These are phyloP conservation scores for Biston stratarius DNA, from an alignment of 2,888 invertebrate genomes.

Conservation along the genomic window DNA sequence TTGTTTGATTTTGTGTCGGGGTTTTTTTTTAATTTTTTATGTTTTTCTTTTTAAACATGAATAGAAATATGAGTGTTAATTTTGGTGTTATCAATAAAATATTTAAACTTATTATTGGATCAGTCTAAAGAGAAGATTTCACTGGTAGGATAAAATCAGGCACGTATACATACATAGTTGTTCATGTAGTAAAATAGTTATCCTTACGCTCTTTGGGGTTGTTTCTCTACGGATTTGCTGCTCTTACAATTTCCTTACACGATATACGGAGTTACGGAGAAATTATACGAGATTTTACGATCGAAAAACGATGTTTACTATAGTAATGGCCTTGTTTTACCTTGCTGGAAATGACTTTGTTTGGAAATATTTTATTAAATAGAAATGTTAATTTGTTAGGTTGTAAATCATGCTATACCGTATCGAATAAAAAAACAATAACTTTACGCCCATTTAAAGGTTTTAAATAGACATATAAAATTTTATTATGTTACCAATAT, in stretches of 20 bases:
- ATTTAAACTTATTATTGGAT: no score
- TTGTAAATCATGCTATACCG: slow-evolving; percentile 14
- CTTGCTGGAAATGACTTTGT: slow-evolving; percentile 12
- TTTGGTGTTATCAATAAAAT: no score
- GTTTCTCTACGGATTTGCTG: not conserved
- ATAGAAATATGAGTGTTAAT: no score
- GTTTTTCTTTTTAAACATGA: no score
- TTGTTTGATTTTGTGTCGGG: no score
- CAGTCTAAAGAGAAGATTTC: no score
- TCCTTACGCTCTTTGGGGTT: no score
- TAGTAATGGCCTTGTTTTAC: slow-evolving; percentile 19
- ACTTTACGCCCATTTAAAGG: not conserved
- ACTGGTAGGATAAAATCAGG: no score
- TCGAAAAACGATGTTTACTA: slow-evolving; percentile 26
- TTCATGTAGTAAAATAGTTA: no score
- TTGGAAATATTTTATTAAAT: slow-evolving; percentile 10
- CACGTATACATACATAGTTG: no score
- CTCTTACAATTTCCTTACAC: slow-evolving; percentile 9
- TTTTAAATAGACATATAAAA: not conserved
- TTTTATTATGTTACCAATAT: no score
- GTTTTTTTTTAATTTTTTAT: no score
- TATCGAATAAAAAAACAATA: not conserved
- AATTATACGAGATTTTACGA: slow-evolving; percentile 29
- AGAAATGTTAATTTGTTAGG: slow-evolving; percentile 1
- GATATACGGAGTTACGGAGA: slow-evolving; percentile 17